These are phyloP conservation scores for Thaumatotibia leucotreta DNA, from an alignment of 1,140 invertebrate species.

Conservation along the genomic window DNA sequence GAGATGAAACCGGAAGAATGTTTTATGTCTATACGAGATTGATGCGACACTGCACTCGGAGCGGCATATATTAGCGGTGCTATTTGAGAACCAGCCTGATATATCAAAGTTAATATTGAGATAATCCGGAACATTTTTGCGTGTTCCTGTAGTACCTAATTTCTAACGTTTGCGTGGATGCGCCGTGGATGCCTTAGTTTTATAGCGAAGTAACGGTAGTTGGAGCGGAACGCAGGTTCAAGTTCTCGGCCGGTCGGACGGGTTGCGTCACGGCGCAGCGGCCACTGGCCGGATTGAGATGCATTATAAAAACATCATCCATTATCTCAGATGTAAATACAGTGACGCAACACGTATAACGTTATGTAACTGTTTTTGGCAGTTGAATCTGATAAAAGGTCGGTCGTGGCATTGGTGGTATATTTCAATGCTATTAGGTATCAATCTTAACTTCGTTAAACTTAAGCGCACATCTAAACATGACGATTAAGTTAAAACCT, in stretches of 20 bases:
- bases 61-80: constrained; percentile 52
- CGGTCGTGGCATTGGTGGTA: neutral
- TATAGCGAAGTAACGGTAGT: constrained; percentile 62
- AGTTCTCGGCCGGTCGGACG: constrained; percentile 52
- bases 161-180: constrained; percentile 18
- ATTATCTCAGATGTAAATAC: constrained; percentile 1
- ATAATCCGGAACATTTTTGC: constrained; percentile 45
- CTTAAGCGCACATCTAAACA: no score
- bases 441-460: no score
- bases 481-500: no score
- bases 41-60: constrained; percentile 55
- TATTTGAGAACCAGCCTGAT: constrained; percentile 29
- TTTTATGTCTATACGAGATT: constrained; percentile 57
- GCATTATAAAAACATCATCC: constrained; percentile 18
- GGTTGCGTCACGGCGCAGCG: constrained; percentile 47
- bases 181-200: constrained; percentile 39
- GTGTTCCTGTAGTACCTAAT: neutral
- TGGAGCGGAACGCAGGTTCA: constrained; percentile 43
- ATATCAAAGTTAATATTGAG: constrained; percentile 32
- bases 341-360: neutral
- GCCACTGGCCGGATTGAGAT: constrained; percentile 52
- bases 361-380: neutral
- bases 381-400: neutral
- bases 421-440: neutral
- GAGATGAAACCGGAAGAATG: constrained; percentile 35